These are phyloP conservation scores for Spea bombifrons DNA, from an alignment of 2,113 vertebrate species.

Conservation along the genomic window DNA sequence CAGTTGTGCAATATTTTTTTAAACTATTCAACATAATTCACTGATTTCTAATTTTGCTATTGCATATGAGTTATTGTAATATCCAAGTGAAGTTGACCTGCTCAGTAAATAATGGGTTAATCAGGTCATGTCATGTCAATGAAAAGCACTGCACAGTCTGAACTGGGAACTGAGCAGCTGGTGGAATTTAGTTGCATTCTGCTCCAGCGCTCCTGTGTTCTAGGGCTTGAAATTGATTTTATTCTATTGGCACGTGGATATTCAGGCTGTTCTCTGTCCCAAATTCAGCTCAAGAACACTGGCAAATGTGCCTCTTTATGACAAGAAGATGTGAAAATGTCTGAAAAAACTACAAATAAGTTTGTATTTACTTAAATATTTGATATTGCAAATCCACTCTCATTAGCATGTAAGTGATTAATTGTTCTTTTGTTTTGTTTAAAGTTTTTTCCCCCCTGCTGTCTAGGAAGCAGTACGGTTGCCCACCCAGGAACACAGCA, in stretches of 20 bases:
- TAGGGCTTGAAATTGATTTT: constrained; percentile 47
- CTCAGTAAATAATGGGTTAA: constrained; percentile 29
- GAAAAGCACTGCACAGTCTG: constrained; percentile 1
- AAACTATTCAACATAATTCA: too few species aligned
- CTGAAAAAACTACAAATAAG: too few species aligned
- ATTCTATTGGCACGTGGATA: constrained; percentile 37
- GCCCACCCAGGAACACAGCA: constrained; percentile 30
- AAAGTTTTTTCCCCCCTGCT: constrained; percentile 11
- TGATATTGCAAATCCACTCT: not conserved
- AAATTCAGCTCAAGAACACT: constrained; percentile 20
- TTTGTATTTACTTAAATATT: too few species aligned
- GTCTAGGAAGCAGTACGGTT: constrained; percentile 19
- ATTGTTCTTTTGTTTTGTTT: not conserved
- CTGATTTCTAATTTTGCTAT: not conserved
- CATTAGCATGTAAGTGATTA: not conserved
- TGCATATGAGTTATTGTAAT: not conserved
- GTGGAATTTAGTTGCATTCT: constrained; percentile 43
- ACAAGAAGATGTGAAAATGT: too few species aligned
- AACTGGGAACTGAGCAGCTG: constrained; percentile 36
- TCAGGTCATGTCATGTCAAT: constrained; percentile 17
- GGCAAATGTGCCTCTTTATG: not conserved
- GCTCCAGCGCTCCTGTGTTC: constrained; percentile 43
- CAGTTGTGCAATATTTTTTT: too few species aligned
- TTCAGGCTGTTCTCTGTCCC: constrained; percentile 14
- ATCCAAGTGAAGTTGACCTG: constrained; percentile 10